A percentile compares a stretch with the other conserved stretches of the same genome.
Evolutionary conservation across 1,140 invertebrate species (phyloP).

Genomic region (Schlechtendalia chinensis): DNA sequence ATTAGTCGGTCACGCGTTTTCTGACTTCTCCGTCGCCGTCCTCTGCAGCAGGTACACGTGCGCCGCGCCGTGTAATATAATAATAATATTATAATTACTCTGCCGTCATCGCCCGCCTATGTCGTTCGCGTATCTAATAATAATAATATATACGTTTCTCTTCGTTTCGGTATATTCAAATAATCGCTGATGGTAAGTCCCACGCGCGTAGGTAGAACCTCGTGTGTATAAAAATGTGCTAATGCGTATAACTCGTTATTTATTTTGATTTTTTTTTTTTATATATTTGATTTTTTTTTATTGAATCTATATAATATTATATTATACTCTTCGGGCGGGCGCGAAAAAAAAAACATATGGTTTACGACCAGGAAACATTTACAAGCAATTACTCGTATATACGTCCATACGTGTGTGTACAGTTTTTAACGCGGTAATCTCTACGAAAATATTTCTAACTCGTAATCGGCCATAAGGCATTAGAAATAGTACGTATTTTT

Average conservation of each 20-base stretch:
- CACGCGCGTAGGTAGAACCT: background rate
- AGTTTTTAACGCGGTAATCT: background rate
- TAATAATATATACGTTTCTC: background rate
- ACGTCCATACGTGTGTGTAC: too few species aligned
- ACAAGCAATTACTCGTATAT: background rate
- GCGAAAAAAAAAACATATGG: background rate
- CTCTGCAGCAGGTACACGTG: too few species aligned
- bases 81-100: background rate
- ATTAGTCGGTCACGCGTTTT: too few species aligned
- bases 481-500: too few species aligned
- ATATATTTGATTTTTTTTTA: background rate
- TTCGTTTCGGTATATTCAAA: background rate
- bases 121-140: background rate
- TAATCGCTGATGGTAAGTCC: too few species aligned
- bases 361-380: slow-evolving; percentile 25
- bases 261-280: too few species aligned
- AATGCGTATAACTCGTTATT: background rate
- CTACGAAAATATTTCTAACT: background rate
- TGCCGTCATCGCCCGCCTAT: background rate
- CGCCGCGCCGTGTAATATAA: too few species aligned
- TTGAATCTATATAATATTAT: background rate
- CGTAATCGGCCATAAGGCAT: too few species aligned
- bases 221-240: background rate
- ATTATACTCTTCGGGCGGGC: background rate
- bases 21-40: too few species aligned